These are phyloP conservation scores for Sebastes melanostomus DNA, from an alignment of 2,797 vertebrate species.

Conservation along the genomic window DNA sequence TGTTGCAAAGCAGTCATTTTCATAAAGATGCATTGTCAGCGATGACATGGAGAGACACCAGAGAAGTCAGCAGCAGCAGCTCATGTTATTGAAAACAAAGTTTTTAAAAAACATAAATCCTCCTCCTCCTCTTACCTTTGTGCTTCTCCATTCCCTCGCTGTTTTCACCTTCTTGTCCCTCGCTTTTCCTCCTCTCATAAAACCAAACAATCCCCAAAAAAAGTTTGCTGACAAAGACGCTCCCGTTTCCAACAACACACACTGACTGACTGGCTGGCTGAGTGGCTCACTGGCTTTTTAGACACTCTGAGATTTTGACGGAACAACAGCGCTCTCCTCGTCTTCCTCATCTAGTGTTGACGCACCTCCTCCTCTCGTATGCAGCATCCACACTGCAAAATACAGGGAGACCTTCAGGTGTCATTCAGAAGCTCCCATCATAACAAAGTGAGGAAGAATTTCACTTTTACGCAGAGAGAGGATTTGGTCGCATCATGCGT, in stretches of 20 bases:
- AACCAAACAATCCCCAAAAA: slow-evolving; percentile 36
- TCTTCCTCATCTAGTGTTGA: slow-evolving; percentile 30
- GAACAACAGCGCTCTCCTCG: slow-evolving; percentile 63
- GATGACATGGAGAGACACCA: neutral
- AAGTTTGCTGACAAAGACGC: slow-evolving; percentile 32
- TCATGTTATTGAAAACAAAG: neutral
- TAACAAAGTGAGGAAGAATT: neutral
- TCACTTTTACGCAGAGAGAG: neutral
- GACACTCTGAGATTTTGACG: slow-evolving; percentile 26
- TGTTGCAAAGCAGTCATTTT: neutral
- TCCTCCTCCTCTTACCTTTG: slow-evolving; percentile 76
- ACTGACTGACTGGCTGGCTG: neutral
- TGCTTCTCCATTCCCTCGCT: slow-evolving; percentile 82
- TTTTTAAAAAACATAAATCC: neutral
- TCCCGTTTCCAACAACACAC: slow-evolving; percentile 32
- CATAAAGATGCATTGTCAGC: neutral
- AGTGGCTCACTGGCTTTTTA: neutral
- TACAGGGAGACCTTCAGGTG: neutral
- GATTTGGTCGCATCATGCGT: neutral
- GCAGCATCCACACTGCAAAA: slow-evolving; percentile 52
- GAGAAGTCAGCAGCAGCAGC: neutral
- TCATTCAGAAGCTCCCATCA: neutral
- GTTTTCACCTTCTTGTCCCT: slow-evolving; percentile 40
- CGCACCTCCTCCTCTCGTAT: slow-evolving; percentile 33
- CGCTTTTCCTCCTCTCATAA: slow-evolving; percentile 49